Percentiles rank a stretch among this genome's conserved stretches.
Conservation (phyloP, 1,140 invertebrate genomes). For the Dreissena polymorpha region DNA sequence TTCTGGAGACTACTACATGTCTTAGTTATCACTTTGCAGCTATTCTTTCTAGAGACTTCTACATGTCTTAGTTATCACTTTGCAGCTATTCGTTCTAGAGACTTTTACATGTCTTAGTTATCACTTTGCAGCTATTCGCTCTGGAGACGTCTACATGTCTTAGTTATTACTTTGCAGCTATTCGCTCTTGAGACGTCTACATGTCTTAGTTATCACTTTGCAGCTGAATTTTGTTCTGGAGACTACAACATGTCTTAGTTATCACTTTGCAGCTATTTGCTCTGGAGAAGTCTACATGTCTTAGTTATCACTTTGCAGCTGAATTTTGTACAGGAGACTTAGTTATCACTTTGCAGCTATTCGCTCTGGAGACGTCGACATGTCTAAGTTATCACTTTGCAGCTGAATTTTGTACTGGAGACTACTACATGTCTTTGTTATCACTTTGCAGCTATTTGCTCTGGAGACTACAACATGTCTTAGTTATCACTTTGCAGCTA, state of each 20-base stretch:
- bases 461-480: too few relatives aligned
- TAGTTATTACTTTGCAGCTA: too few relatives aligned
- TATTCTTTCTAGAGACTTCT: neutral
- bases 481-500: too few relatives aligned
- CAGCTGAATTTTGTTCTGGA: too few relatives aligned
- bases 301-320: too few relatives aligned
- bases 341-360: conserved; percentile 85
- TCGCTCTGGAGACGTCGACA: conserved; percentile 85
- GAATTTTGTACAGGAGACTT: neutral
- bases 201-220: too few relatives aligned
- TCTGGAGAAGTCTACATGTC: neutral
- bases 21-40: neutral
- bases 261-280: neutral
- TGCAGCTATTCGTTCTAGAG: neutral
- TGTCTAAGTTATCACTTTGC: too few relatives aligned
- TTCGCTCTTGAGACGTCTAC: too few relatives aligned
- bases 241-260: neutral
- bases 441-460: too few relatives aligned
- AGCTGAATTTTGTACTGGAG: too few relatives aligned
- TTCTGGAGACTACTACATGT: too few relatives aligned
- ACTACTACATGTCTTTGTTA: too few relatives aligned
- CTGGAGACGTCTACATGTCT: neutral
- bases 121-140: neutral
- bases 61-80: neutral
- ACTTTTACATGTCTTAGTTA: neutral